phyloP scores from a whole-genome alignment of 2,797 vertebrate genomes.

The Falco concolor region DNA sequence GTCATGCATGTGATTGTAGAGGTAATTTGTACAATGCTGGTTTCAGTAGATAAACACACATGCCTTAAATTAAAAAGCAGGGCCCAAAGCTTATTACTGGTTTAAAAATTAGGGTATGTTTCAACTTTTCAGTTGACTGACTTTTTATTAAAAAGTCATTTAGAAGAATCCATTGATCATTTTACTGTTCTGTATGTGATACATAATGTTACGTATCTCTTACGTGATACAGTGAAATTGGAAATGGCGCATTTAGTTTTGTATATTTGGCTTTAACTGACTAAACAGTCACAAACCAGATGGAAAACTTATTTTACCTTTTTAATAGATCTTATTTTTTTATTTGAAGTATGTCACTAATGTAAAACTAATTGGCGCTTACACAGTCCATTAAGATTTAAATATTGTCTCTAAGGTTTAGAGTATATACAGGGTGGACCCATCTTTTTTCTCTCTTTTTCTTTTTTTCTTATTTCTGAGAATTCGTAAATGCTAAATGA shows the following conservation, averaged over 20 bases:
- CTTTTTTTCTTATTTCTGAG: constrained; percentile 13
- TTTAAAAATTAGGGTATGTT: constrained; percentile 71
- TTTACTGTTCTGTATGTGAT: constrained; percentile 35
- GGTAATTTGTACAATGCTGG: constrained; percentile 75
- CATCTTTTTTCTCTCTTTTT: neutral
- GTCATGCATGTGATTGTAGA: constrained; percentile 78
- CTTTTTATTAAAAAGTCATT: constrained; percentile 68
- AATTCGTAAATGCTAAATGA: constrained; percentile 36
- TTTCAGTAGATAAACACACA: constrained; percentile 78
- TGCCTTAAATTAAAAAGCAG: constrained; percentile 82
- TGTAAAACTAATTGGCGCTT: constrained; percentile 46
- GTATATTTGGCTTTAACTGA: constrained; percentile 68
- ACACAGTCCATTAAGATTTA: constrained; percentile 52
- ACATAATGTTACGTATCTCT: constrained; percentile 10
- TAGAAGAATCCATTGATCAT: constrained; percentile 59
- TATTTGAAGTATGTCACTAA: constrained; percentile 71
- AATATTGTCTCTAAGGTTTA: constrained; percentile 64
- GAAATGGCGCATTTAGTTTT: constrained; percentile 59
- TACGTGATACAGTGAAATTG: constrained; percentile 40
- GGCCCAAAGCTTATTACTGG: constrained; percentile 73
- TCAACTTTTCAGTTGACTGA: constrained; percentile 50
- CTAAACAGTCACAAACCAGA: constrained; percentile 38
- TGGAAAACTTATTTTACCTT: constrained; percentile 68
- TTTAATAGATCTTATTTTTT: constrained; percentile 76
- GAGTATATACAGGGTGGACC: constrained; percentile 45